Base-by-base conservation (phyloP, 2,888 invertebrate genomes). In the Dicranocentrus wangi region DNA sequence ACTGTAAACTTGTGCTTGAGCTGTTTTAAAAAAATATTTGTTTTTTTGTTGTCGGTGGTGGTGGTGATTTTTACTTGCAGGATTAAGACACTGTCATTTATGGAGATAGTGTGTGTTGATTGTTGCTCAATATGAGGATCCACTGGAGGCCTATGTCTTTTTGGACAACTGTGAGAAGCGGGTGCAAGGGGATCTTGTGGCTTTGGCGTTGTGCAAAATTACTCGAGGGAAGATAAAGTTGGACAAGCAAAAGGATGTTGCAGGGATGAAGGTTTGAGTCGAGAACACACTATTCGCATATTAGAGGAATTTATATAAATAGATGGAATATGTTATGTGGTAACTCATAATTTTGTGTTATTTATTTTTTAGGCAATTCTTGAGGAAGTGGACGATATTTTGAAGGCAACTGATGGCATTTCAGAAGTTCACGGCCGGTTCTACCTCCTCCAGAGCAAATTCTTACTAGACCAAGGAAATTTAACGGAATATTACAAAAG, bases 401-500 rank as follows among this genome's bases (percentile, higher is more conserved):
- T 99, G 17, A 96, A 97, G 87, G 94, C 94, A 86, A 93, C 96
- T 0, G 97, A 98, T 88, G 97, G 97, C 27, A 93, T 98, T 2
- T 96, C 97, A 0, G 91, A 96, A 0, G 97, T 98, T 0, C 98
- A 99, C 88, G 97, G 96, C 27, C 92, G 96, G 87, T 99, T 96
- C 89, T 99, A 98, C 88, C 93, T 96, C 86, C 90, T 98, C 1
- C 96, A 97, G 2, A 96, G 97, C 1, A 94, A 96, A 87, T 95
- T 97, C 87, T 97, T 97, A 89, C 92, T 94, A 89, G 93, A 93
- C 28, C 93, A 93, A 87, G 97, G 96, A 0, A 94, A 97, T 87
- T 96, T 98, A 90, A 95, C 95, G 0, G 94, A 95, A 86, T 99
- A 98, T 90, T 99, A 99, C 90, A 93, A 97, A 80, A 94, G 97